A percentile compares a stretch with the other conserved stretches of the same genome.
phyloP scores from a whole-genome alignment of 2,113 vertebrate species.

The Ptilonorhynchus violaceus region DNA sequence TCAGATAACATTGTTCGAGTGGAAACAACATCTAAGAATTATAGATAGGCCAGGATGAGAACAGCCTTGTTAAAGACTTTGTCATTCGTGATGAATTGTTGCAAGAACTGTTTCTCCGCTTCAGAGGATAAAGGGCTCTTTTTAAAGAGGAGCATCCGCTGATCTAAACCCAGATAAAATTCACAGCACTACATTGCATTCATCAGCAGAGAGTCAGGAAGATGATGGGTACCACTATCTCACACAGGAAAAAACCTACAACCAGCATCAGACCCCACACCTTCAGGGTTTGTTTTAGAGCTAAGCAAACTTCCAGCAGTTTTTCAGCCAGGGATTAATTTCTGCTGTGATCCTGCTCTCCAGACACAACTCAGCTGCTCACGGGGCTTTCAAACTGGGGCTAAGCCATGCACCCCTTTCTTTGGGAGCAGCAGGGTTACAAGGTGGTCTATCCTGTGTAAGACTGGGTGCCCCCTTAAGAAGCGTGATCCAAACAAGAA shows the following conservation, averaged over 20 bases:
- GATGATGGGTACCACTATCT: neutral
- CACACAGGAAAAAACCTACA: neutral
- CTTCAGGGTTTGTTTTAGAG: neutral
- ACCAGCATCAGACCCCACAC: neutral
- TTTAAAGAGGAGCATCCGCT: neutral
- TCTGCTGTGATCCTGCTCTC: neutral
- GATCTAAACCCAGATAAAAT: neutral
- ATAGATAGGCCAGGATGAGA: neutral
- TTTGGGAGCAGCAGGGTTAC: neutral
- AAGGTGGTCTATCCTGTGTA: rapidly evolving
- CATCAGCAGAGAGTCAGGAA: neutral
- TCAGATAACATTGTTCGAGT: neutral
- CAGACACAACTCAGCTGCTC: neutral
- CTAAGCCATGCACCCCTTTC: neutral
- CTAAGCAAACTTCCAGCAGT: neutral
- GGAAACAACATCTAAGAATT: neutral
- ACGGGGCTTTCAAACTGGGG: neutral
- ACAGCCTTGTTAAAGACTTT: neutral
- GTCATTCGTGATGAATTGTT: neutral
- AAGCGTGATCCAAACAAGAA: neutral
- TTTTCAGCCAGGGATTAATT: neutral
- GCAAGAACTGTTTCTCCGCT: neutral
- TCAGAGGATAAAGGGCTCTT: neutral
- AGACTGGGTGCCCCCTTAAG: neutral
- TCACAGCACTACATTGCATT: neutral